Evolutionary conservation across 2,797 vertebrate genomes (phyloP).

Genomic region (Salarias fasciatus): DNA sequence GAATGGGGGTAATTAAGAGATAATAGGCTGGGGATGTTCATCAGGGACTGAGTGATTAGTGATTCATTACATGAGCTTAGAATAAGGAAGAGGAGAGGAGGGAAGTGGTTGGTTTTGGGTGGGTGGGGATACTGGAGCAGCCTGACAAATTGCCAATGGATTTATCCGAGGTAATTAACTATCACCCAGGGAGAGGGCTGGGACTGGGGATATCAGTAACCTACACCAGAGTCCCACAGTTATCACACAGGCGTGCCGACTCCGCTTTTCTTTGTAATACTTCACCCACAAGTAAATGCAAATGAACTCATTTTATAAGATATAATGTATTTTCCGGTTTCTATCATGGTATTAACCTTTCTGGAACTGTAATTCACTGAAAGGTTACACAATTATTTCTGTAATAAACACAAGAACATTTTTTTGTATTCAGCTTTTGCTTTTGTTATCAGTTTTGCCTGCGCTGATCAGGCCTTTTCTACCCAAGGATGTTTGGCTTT

Average conservation of each 20-base stretch:
- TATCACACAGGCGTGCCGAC: constrained; percentile 7
- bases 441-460: no score
- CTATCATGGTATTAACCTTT: no score
- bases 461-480: no score
- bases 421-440: no score
- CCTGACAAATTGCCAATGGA: constrained; percentile 80
- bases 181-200: constrained; percentile 67
- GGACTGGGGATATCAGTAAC: constrained; percentile 48
- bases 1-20: constrained; percentile 91
- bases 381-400: no score
- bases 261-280: constrained; percentile 1
- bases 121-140: constrained; percentile 55
- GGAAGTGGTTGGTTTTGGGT: constrained; percentile 51
- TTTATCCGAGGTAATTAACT: constrained; percentile 80
- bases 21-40: constrained; percentile 89
- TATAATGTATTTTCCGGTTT: neutral
- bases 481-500: no score
- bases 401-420: no score
- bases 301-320: neutral
- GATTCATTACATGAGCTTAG: constrained; percentile 93
- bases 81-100: constrained; percentile 75
- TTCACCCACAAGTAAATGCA: neutral
- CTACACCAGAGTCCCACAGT: constrained; percentile 29
- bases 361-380: no score
- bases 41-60: constrained; percentile 87